Base-by-base conservation (phyloP, 2,113 vertebrate species). In the Platanista minor region DNA sequence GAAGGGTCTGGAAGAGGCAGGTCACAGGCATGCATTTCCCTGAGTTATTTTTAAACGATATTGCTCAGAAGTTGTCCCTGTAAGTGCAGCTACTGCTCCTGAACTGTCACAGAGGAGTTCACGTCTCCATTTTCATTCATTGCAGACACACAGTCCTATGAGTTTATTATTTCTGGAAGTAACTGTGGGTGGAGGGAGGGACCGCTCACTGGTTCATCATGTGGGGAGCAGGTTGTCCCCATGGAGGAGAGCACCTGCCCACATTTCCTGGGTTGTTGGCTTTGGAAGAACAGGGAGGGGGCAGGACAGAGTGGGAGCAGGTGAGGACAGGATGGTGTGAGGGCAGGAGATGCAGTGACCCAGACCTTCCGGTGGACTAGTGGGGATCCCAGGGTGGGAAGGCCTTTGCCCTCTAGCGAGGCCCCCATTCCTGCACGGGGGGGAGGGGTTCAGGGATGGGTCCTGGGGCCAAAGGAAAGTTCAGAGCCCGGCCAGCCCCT, bases 1-100 rank as follows among this genome's bases (percentile, higher is more conserved):
- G 94, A 98, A 87, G 95, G 94, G 84, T 96, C 93, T 97, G 52
- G 97, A 96, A 97, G 39, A 17, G 74, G 83, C 93, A 94, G 96
- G 95, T 59, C 95, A 52, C 95, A 90, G 95, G 93, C 95, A 81
- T 96, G 75, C 69, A 54, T 97, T 93, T 89, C 93, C 97, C 77
- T 92, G 96, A 94, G 10, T 3, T 7, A 1, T 33, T 7, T 61
- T n/a, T 29, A 18, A 14, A 23, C 3, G 1, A 57, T 17, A 11
- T 18, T 41, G 33, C 74, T 15, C 1, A 8, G 9, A 7, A 3
- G 27, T 25, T 41, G 29, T 9, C 27, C 29, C 64, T 17, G 1
- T 29, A 7, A 31, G 12, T 14, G 5, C 12, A 31, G 29, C 39
- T 20, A 3, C 66, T 39, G 9, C 27, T 6, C 2, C 0, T 21